Base-by-base conservation (phyloP, 1,140 invertebrate genomes). In the Maconellicoccus hirsutus region DNA sequence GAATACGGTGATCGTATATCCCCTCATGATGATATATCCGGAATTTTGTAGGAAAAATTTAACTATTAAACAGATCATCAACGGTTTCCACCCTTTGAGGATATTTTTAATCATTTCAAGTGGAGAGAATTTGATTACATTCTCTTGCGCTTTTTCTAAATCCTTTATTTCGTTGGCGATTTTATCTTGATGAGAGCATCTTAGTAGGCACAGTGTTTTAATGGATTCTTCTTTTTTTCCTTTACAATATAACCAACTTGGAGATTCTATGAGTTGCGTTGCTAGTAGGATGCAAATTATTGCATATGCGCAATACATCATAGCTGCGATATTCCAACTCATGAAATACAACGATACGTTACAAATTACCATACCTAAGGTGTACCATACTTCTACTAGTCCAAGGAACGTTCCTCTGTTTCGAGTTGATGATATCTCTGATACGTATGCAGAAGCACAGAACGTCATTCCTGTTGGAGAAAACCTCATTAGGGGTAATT, bases 311-410 rank as follows among this genome's bases (percentile, higher is more conserved):
- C 82, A 79, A 72, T 84, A 86, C 16, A 87, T 80, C 0, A 80
- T 82, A 0, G 86, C 86, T 26, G 86, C 78, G 0, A 82, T 74
- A 39, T 84, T 82, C 86, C 86, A 88, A 27, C 79, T 74, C 7
- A 84, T 77, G 0, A 81, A 74, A 61, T 84, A 84, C 26, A 86
- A 86, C 12, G 87, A 76, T 0, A 83, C 80, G 72, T 87, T 87
- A 77, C 86, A 82, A 2, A 86, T 74, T 61, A 74, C 29, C 16
- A 77, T 74, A 16, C 75, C 75, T 73, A 75, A 6, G 27, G 29
- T 27, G 23, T 42, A 27, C 33, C n/a, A 52, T n/a, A 72, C 19
- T 1, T 25, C 52, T 25, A 52, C 27, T 23, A 72, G 42, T 22
- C 38, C 19, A 26, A 72, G 59, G 27, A 52, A 72, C 16, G 70